These are phyloP conservation scores for Glaucidium brasilianum DNA, from an alignment of 2,113 vertebrate genomes.

Conservation along the genomic window DNA sequence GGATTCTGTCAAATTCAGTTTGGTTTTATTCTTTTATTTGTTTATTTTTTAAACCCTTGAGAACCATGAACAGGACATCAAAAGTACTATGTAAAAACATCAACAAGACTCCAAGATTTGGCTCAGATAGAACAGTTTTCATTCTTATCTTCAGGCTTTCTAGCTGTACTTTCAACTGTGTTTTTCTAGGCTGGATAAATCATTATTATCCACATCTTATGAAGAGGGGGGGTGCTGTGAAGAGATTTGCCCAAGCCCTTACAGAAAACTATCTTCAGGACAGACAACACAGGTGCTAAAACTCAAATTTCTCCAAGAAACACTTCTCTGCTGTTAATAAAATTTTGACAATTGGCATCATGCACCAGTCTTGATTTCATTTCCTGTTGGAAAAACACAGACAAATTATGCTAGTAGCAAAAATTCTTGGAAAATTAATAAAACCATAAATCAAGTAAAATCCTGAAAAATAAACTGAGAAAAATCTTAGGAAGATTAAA, in stretches of 20 bases:
- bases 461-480: constrained; percentile 22
- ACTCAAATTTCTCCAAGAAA: background rate
- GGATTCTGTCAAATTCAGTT: background rate
- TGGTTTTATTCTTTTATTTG: background rate
- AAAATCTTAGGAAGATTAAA: background rate
- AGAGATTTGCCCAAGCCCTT: background rate
- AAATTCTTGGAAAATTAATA: constrained; percentile 50
- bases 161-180: background rate
- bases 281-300: constrained; percentile 32
- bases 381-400: constrained; percentile 50
- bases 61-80: background rate
- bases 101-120: background rate
- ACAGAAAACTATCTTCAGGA: background rate
- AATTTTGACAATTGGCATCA: constrained; percentile 26
- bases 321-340: background rate
- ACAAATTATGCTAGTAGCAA: constrained; percentile 7
- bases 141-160: background rate
- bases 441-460: constrained; percentile 5
- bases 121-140: background rate
- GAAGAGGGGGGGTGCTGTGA: background rate
- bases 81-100: background rate
- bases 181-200: background rate
- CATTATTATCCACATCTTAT: background rate
- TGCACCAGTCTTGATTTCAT: constrained; percentile 28
- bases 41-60: background rate